Percentiles rank a stretch among this genome's conserved stretches.
phyloP scores from a whole-genome alignment of 2,113 vertebrate species.

The Trematocara stigmaticum region DNA sequence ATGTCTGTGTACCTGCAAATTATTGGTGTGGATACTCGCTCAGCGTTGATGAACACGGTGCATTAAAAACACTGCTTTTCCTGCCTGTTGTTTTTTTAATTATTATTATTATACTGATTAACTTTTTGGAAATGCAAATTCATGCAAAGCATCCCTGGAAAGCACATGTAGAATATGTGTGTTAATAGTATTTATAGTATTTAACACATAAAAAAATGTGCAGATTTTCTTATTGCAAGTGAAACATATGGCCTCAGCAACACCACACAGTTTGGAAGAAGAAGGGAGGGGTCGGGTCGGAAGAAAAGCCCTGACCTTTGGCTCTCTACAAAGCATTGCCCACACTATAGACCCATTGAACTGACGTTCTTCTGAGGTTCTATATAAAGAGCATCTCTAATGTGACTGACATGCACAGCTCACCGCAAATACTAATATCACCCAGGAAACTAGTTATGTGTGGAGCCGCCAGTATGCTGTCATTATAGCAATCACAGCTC shows the following conservation, averaged over 20 bases:
- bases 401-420: slow-evolving; percentile 38
- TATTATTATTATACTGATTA: not conserved
- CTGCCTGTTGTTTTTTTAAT: not conserved
- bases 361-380: slow-evolving; percentile 42
- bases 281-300: not conserved
- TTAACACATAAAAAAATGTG: not conserved
- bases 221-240: slow-evolving; percentile 16
- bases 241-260: slow-evolving; percentile 32
- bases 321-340: slow-evolving; percentile 46
- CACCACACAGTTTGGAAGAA: slow-evolving; percentile 28
- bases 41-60: not conserved
- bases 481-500: slow-evolving; percentile 26
- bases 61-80: not conserved
- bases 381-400: slow-evolving; percentile 60
- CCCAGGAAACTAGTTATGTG: slow-evolving; percentile 54
- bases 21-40: not conserved
- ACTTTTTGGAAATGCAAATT: not conserved
- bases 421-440: slow-evolving; percentile 41
- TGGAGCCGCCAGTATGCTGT: slow-evolving; percentile 36
- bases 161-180: not conserved
- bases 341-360: slow-evolving; percentile 52
- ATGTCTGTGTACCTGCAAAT: not conserved
- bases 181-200: not conserved
- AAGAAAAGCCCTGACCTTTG: slow-evolving; percentile 61
- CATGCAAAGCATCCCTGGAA: not conserved